phyloP scores from a whole-genome alignment of 92 coral and sea anemone genomes.

The Bergia puertoricense region DNA sequence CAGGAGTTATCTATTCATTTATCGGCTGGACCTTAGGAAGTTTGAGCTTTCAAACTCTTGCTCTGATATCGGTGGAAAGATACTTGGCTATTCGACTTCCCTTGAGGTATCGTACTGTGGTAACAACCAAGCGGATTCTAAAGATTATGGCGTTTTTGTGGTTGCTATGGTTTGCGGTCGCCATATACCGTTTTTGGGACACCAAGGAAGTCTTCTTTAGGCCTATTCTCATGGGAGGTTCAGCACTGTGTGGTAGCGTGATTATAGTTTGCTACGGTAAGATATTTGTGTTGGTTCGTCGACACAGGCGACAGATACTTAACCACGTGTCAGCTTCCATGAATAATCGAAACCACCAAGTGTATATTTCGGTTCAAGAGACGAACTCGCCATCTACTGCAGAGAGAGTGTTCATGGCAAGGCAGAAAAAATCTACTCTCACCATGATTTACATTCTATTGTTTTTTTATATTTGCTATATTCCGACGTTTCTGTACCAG shows the following conservation, averaged over 20 bases:
- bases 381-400: too few relatives aligned
- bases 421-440: too few relatives aligned
- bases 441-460: too few relatives aligned
- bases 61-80: slow-evolving; percentile 32
- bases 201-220: neutral
- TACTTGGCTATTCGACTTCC: slow-evolving; percentile 34
- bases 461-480: too few relatives aligned
- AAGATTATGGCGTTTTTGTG: neutral
- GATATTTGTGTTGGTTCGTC: neutral
- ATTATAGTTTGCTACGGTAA: neutral
- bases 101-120: slow-evolving; percentile 26
- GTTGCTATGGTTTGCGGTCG: neutral
- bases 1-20: neutral
- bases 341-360: too few relatives aligned
- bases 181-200: neutral
- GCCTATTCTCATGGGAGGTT: neutral
- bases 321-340: too few relatives aligned
- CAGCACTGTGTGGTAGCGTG: neutral
- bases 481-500: too few relatives aligned
- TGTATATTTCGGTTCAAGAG: too few relatives aligned
- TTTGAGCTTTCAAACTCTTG: neutral
- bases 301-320: too few relatives aligned
- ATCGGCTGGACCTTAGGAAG: neutral
- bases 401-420: too few relatives aligned
- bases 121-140: slow-evolving; percentile 22